Evolutionary conservation across 2,888 invertebrate species (phyloP).

Genomic region (Habrosyne pyritoides): DNA sequence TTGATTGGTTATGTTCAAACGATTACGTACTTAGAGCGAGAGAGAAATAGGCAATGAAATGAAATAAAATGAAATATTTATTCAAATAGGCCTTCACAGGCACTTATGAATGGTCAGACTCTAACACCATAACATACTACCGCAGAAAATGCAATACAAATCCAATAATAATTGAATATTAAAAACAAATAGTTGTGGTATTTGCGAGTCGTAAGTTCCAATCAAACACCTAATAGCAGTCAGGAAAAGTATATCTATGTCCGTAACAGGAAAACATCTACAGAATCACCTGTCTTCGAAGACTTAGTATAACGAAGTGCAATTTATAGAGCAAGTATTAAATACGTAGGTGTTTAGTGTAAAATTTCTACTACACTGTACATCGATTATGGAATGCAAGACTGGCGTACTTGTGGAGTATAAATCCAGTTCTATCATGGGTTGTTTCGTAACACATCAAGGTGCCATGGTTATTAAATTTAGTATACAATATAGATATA

Average conservation of each 20-base stretch:
- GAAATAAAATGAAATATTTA: too few species aligned
- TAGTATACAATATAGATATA: too few species aligned
- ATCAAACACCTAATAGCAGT: conserved; percentile 4
- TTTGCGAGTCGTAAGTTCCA: conserved; percentile 8
- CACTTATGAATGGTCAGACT: too few species aligned
- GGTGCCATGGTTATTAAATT: too few species aligned
- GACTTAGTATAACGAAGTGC: conserved; percentile 71
- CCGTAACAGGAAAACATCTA: conserved; percentile 37
- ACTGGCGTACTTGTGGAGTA: background rate
- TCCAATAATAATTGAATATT: conserved; percentile 8
- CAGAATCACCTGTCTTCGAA: conserved; percentile 67
- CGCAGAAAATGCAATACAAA: background rate
- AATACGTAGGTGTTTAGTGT: conserved; percentile 38
- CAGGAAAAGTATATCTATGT: conserved; percentile 27
- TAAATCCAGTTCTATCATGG: background rate
- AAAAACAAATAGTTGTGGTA: conserved; percentile 4
- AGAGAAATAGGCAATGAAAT: too few species aligned
- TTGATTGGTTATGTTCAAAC: background rate
- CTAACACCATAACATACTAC: too few species aligned
- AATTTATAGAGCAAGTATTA: conserved; percentile 62
- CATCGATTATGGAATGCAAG: conserved; percentile 3
- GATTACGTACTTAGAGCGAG: too few species aligned
- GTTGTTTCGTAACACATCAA: background rate
- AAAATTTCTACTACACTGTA: conserved; percentile 1
- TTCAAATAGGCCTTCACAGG: too few species aligned